Evolutionary conservation across 2,888 invertebrate species (phyloP), one percentile per base, ranked within the genome.

Genomic region (Caenorhabditis parvicauda): DNA sequence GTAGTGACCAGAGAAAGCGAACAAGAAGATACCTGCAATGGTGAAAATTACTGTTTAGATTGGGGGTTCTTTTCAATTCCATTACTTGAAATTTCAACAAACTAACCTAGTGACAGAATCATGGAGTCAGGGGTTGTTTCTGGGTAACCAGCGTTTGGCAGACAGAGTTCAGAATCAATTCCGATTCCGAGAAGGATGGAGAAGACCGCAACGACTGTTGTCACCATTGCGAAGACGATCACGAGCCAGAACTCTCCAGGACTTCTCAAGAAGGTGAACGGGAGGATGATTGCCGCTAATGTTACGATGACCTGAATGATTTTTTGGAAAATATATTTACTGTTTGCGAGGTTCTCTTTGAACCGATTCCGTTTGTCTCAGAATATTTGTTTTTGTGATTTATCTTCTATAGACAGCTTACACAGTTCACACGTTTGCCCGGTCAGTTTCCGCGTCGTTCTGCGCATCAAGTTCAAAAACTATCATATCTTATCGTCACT

Each of bases 211-310:
- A 79, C 52, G 6, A 74, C 67, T 6, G 79, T 79, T 3, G 79
- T 80, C n/a, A 74, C 41, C 79, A 79, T 79, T 4, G 79, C 79
- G 14, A 74, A 57, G 6, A 79, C 76, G n/a, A 79, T 74, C 1
- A 77, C 79, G 28, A 64, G 57, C 79, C 78, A 79, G 49, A 79
- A 79, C 43, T 79, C 79, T 44, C 75, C 74, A n/a, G 79, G 79
- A 43, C 76, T 76, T 29, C 72, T 75, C 25, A 79, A 55, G 37
- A 77, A 66, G 19, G 77, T 80, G 48, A 79, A 72, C 14, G 79
- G 79, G 53, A 70, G 59, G n/a, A 79, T 70, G 24, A 70, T 17
- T 3, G 70, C 28, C 5, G 72, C 69, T 19, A 72, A 50, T 5
- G 64, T 63, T n/a, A 77, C 44, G 45, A 76, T 53, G 59, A 74